Evolutionary conservation across 2,797 vertebrate species (phyloP).

Genomic region (Myotis vivesi): DNA sequence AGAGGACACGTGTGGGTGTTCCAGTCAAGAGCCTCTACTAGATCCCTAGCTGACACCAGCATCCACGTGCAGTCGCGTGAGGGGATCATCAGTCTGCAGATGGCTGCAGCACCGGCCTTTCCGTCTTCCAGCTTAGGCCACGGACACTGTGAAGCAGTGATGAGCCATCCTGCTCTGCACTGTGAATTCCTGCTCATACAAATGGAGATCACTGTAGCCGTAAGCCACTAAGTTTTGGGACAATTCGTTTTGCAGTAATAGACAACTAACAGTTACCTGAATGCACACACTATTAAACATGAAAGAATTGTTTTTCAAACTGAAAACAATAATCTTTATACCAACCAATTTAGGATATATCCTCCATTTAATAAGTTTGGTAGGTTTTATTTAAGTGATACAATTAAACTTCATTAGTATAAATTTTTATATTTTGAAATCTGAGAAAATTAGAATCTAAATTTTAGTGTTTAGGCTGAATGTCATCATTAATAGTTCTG

Average conservation of each 20-base stretch:
- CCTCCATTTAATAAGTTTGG: neutral
- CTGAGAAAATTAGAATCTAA: neutral
- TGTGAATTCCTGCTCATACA: neutral
- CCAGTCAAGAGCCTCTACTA: neutral
- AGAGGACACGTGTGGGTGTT: neutral
- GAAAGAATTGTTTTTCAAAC: neutral
- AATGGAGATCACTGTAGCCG: neutral
- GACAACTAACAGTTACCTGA: neutral
- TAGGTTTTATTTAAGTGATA: conserved; percentile 10
- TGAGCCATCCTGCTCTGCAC: neutral
- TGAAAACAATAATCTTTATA: neutral
- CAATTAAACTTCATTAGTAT: neutral
- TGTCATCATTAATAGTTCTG: neutral
- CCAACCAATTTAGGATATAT: neutral
- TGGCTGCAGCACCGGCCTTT: neutral
- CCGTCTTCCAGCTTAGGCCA: neutral
- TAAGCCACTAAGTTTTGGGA: neutral
- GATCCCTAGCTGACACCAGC: neutral
- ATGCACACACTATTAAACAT: neutral
- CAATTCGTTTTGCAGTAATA: neutral
- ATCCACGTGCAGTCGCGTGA: neutral
- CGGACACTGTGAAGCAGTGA: neutral
- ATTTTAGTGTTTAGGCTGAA: neutral
- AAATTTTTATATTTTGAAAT: conserved; percentile 28
- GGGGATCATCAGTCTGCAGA: neutral